Base-by-base conservation (phyloP, 2,888 invertebrate species). In the Xiphydria camelus region DNA sequence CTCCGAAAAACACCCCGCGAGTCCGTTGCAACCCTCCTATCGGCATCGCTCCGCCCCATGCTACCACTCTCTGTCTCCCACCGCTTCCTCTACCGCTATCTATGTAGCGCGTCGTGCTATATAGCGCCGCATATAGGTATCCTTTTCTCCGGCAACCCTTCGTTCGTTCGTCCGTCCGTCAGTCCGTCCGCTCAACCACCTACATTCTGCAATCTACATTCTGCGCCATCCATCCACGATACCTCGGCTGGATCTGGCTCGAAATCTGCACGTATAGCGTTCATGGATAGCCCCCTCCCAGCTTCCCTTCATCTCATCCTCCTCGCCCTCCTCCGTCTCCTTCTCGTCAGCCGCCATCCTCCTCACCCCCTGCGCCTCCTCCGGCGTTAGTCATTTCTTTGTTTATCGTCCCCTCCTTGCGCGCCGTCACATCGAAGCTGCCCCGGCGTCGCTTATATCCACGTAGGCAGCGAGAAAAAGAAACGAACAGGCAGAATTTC, bases 11-110 rank as follows among this genome's bases (percentile, higher is more conserved):
- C 64, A 66, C 59, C 61, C 63, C 61, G 59, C 54, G 61, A 60
- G 64, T 61, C 61, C 65, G 66, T 64, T 67, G 64, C 67, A 68
- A 64, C 71, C 72, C 70, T 72, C 72, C 66, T 61, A 64, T 65
- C 61, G 59, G 45, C 55, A 59, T 66, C 59, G 72, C 70, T 64
- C 72, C 73, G 73, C 73, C 73, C 66, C 62, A 51, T 62, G 49
- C 68, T 58, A 62, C 64, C 61, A 60, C 65, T 61, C 61, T 57
- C 46, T 52, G 23, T 6, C n/a, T n/a, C 29, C 29, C 12, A 29
- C 12, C 6, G 29, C 29, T 14, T 14, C 29, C 29, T 14, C 12
- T 29, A 29, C 29, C 12, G 12, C 12, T 14, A 12, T 10, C 29
- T 29, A 29, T 29, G 29, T 29, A 29, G 4, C 14, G 7, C 6